Percentiles rank a stretch among this genome's conserved stretches.
phyloP scores from a whole-genome alignment of 2,113 vertebrate species.

The Mus spicilegus region DNA sequence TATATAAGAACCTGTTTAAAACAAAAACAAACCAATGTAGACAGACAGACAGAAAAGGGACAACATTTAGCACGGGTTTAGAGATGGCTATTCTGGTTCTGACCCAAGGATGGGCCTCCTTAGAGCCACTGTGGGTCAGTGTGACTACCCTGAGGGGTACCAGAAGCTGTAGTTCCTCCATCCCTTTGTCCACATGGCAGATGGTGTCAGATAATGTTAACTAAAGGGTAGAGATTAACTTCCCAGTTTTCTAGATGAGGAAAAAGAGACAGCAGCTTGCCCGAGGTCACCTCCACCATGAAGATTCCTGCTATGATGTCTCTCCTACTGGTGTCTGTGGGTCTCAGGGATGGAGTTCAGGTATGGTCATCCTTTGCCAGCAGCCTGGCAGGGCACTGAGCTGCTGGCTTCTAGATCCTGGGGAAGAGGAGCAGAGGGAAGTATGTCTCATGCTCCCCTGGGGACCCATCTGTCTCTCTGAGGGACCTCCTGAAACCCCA shows the following conservation, averaged over 20 bases:
- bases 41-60: not conserved
- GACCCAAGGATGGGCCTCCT: not conserved
- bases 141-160: not conserved
- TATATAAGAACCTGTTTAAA: not conserved
- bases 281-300: slow-evolving; percentile 47
- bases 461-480: rapidly evolving
- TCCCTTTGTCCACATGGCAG: not conserved
- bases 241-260: slow-evolving; percentile 71
- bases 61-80: not conserved
- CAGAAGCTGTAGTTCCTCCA: not conserved
- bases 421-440: not conserved
- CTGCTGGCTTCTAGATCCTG: not conserved
- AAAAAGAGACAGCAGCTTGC: slow-evolving; percentile 39
- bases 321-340: slow-evolving; percentile 60
- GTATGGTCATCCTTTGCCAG: slow-evolving; percentile 1
- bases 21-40: not conserved
- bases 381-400: not conserved
- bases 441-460: not conserved
- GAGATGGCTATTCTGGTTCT: not conserved
- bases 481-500: not conserved
- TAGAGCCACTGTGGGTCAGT: not conserved
- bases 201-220: not conserved
- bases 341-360: slow-evolving; percentile 62
- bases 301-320: slow-evolving; percentile 35
- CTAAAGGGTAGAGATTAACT: slow-evolving; percentile 11